A percentile compares a stretch with the other conserved stretches of the same genome.
These are phyloP conservation scores for Drosophila ezoana DNA, from an alignment of 2,888 invertebrate species.

Conservation along the genomic window DNA sequence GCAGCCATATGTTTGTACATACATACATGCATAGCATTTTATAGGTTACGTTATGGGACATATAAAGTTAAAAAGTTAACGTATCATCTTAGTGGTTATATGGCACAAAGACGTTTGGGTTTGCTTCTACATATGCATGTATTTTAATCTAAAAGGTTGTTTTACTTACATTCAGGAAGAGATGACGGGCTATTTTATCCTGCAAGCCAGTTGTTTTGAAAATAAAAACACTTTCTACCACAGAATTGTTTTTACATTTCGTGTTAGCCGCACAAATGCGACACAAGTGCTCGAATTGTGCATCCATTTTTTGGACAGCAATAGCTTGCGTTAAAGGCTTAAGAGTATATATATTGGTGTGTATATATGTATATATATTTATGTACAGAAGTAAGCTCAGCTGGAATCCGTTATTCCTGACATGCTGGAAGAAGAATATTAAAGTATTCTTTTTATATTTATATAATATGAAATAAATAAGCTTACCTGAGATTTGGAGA, in stretches of 20 bases:
- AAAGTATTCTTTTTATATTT: not conserved
- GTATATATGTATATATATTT: not conserved
- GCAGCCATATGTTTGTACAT: not conserved
- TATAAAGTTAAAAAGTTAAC: too few species aligned
- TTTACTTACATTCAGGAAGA: conserved; percentile 77
- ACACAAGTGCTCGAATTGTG: conserved; percentile 80
- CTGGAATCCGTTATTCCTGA: conserved; percentile 1
- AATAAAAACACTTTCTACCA: conserved; percentile 82
- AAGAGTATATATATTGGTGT: not conserved
- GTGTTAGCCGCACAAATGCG: conserved; percentile 82
- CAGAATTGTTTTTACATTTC: conserved; percentile 77
- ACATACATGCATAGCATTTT: not conserved
- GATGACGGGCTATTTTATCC: conserved; percentile 79
- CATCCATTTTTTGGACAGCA: conserved; percentile 66
- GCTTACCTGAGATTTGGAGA: conserved; percentile 14
- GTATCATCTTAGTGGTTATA: not conserved
- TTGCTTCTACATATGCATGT: too few species aligned
- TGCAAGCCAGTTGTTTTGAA: conserved; percentile 77
- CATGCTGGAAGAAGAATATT: conserved; percentile 23
- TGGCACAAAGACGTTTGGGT: too few species aligned
- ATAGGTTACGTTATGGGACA: not conserved
- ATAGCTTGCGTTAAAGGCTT: conserved; percentile 13
- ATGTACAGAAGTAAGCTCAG: not conserved
- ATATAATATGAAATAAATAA: not conserved
- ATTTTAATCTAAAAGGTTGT: not conserved